phyloP scores from a whole-genome alignment of 2,797 vertebrate species.

The Pantherophis alleghaniensis region DNA sequence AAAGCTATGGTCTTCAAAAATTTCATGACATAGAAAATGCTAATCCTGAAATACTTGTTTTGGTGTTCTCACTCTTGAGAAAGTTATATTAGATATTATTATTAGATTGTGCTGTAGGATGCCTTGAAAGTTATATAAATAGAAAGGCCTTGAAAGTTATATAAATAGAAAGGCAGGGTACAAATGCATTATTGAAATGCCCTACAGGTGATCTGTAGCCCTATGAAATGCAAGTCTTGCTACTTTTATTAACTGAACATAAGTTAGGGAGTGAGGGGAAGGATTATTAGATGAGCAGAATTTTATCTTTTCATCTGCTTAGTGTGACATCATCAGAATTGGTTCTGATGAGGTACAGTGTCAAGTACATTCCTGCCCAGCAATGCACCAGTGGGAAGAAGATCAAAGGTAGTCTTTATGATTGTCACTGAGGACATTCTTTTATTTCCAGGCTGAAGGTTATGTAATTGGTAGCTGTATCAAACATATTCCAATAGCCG shows the following conservation, averaged over 20 bases:
- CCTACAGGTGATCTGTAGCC: neutral
- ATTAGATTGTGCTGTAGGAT: neutral
- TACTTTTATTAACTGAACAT: neutral
- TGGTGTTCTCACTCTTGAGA: neutral
- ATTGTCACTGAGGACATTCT: conserved; percentile 10
- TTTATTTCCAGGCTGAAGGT: conserved; percentile 84
- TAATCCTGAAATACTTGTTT: neutral
- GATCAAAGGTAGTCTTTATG: neutral
- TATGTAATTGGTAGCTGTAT: conserved; percentile 99
- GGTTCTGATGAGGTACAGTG: neutral
- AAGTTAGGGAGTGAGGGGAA: neutral
- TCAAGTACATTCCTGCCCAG: neutral
- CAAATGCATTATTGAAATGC: neutral
- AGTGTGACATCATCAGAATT: neutral
- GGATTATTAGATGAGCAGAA: neutral
- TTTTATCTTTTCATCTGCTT: neutral
- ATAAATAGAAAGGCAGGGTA: neutral
- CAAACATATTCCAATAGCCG: conserved; percentile 98
- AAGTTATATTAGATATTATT: neutral
- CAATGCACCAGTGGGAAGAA: neutral
- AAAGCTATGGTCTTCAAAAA: neutral
- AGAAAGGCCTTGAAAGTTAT: neutral
- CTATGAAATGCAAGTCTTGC: neutral
- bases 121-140: neutral
- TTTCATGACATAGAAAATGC: neutral